These are phyloP conservation scores for Heterohyrax brucei DNA, from an alignment of 2,797 vertebrate genomes.

Conservation along the genomic window DNA sequence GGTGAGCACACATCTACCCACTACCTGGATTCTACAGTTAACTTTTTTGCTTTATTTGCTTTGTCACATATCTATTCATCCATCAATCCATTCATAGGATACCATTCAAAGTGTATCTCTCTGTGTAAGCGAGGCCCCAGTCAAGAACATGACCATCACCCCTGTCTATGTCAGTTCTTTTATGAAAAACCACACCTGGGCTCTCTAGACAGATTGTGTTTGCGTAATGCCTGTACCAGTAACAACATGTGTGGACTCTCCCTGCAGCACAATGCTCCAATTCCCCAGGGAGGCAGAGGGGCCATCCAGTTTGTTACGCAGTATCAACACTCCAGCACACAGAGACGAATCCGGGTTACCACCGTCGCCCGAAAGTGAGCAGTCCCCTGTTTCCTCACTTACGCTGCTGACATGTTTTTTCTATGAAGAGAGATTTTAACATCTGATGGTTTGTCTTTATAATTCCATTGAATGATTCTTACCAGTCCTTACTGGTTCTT, in stretches of 20 bases:
- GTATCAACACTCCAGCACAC: slow-evolving; percentile 97
- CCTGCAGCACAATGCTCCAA: slow-evolving; percentile 95
- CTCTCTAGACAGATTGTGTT: background rate
- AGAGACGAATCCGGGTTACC: slow-evolving; percentile 96
- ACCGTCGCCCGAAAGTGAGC: slow-evolving; percentile 98
- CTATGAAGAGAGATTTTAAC: slow-evolving; percentile 39
- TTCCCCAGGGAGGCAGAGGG: slow-evolving; percentile 97
- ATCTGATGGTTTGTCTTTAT: background rate
- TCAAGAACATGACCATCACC: background rate
- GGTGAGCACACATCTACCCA: background rate
- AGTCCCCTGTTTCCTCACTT: background rate
- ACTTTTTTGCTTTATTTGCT: background rate
- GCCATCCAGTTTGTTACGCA: slow-evolving; percentile 98
- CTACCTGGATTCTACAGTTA: slow-evolving; percentile 14
- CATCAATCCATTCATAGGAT: background rate
- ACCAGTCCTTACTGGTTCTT: background rate
- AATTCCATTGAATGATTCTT: slow-evolving; percentile 6
- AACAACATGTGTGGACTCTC: slow-evolving; percentile 33
- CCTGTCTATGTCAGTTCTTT: background rate
- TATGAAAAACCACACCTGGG: background rate
- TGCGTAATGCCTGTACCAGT: slow-evolving; percentile 46
- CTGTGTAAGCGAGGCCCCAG: background rate
- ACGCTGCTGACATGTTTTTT: slow-evolving; percentile 2
- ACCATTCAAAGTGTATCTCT: background rate
- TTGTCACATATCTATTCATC: background rate